These are phyloP conservation scores for Drosophila trapezifrons DNA, from an alignment of 1,140 invertebrate species.

Conservation along the genomic window DNA sequence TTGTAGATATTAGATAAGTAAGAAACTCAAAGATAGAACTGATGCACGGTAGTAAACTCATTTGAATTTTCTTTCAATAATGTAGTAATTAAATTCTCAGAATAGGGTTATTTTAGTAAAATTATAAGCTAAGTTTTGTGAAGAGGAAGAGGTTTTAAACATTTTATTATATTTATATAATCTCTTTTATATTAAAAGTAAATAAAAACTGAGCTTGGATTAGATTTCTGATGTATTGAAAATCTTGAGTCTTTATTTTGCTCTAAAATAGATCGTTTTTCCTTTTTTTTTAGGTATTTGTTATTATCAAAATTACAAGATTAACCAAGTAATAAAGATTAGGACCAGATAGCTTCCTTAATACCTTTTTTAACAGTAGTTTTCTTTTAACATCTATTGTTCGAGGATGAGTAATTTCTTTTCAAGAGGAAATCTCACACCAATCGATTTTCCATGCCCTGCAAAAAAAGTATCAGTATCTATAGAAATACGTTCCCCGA, in stretches of 20 bases:
- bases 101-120: too few relatives aligned
- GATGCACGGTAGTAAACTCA: not conserved
- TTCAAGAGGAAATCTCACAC: not conserved
- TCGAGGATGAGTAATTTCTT: constrained; percentile 16
- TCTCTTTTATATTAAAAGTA: too few relatives aligned
- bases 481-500: constrained; percentile 36
- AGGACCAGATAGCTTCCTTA: not conserved
- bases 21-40: not conserved
- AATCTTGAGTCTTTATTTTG: not conserved
- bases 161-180: too few relatives aligned
- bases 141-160: too few relatives aligned
- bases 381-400: not conserved
- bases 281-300: too few relatives aligned
- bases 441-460: constrained; percentile 25
- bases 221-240: not conserved
- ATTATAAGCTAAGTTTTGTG: not conserved
- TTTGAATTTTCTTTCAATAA: not conserved
- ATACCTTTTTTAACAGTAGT: not conserved
- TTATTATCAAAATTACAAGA: not conserved
- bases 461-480: constrained; percentile 20
- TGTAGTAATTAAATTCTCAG: not conserved
- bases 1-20: constrained; percentile 1
- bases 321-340: constrained; percentile 1
- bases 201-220: not conserved
- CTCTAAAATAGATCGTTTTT: too few relatives aligned